Conservation (phyloP, 2,888 invertebrate species). For the Trachelus tabidus region DNA sequence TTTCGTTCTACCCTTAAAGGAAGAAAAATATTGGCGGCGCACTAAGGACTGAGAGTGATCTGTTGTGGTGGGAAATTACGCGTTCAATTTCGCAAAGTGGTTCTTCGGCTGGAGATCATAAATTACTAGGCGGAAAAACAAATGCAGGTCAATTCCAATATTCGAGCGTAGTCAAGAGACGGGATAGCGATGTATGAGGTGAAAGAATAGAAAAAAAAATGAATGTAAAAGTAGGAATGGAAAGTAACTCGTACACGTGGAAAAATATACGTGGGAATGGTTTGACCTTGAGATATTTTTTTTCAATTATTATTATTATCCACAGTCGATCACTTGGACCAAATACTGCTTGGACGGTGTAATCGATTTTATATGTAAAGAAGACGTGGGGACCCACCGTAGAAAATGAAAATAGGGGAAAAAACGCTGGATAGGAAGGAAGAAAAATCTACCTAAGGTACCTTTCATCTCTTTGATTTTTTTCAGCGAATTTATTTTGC, state of each 20-base stretch:
- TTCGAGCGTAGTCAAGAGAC: conserved; percentile 11
- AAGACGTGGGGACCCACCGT: too few relatives aligned
- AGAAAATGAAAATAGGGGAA: too few relatives aligned
- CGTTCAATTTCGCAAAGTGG: conserved; percentile 51
- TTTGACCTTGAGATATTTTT: neutral
- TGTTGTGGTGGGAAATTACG: conserved; percentile 34
- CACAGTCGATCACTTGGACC: neutral
- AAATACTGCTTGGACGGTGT: neutral
- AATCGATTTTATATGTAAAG: neutral
- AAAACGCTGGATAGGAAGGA: too few relatives aligned
- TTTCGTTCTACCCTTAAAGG: conserved; percentile 24
- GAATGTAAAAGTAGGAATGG: neutral
- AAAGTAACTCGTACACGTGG: neutral
- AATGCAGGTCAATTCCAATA: conserved; percentile 31
- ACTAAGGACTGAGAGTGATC: conserved; percentile 20
- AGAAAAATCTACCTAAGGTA: too few relatives aligned
- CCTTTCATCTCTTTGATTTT: too few relatives aligned
- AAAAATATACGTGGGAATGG: neutral
- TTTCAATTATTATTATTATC: neutral
- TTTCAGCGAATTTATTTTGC: too few relatives aligned
- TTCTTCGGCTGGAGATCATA: conserved; percentile 31
- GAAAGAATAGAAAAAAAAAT: neutral
- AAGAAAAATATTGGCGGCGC: conserved; percentile 26
- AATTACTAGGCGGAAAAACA: conserved; percentile 41
- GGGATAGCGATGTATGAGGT: neutral